Evolutionary conservation across 2,888 invertebrate species (phyloP), one percentile per base, ranked within the genome.

Genomic region (Ormyrus rosae): DNA sequence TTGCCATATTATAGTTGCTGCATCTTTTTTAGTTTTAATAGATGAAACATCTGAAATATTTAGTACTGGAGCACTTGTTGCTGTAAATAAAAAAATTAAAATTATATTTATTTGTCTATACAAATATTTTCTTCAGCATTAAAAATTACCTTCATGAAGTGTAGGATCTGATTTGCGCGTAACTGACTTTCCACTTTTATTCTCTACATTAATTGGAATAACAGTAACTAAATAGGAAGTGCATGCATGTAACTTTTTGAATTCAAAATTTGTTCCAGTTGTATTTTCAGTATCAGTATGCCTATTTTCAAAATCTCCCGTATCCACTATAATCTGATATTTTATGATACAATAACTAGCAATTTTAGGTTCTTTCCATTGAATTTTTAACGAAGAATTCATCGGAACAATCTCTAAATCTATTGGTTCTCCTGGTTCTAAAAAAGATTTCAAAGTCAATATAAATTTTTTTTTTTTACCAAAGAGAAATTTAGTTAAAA

Each of bases 241-340:
- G 63, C 89, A 89, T 11, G 89, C 83, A 46, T 82, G n/a, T 50
- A 89, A 81, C 68, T 82, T 19, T 11, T 45, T 34, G 68, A 89
- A 82, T 34, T 61, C 77, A 55, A 85, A 70, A 7, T 50, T 79
- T 9, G 84, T 87, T 5, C 81, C 67, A 19, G 83, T 53, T 6
- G 81, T 80, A 11, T 58, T n/a, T 6, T 46, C 48, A 5, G 58
- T 53, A 13, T 2, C 7, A 48, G 56, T 9, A 55, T 70, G 64
- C 7, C 67, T 64, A 6, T 82, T 75, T 34, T 71, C 45, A 5
- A 70, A 78, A 64, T 13, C 55, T 71, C 80, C 46, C 2, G 81
- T 84, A 51, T 56, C 70, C 51, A 85, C 68, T 55, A 78, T 85
- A 45, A 89, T 67, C 55, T 82, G 83, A 78, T 89, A 89, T 70